Base-by-base conservation (phyloP, 2,888 invertebrate species). In the Scaeva pyrastri region DNA sequence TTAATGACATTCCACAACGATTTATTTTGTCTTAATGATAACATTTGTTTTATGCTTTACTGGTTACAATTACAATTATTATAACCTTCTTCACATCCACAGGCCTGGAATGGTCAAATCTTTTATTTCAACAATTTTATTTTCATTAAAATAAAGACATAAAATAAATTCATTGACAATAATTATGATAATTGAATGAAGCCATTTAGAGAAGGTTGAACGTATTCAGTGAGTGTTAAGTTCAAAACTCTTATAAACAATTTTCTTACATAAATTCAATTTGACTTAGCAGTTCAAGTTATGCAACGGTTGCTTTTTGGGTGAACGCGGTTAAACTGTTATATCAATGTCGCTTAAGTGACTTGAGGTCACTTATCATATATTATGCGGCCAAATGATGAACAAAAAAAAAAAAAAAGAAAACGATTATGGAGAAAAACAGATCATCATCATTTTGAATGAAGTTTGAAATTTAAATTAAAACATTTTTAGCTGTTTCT, bases 231-330 rank as follows among this genome's bases (percentile, higher is more conserved):
- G 31, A 58, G 14, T 16, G 31, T 31, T 5, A n/a, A 31, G n/a
- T 55, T 26, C n/a, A 26, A 26, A 55, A 31, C 5, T 23, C 12
- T 6, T 5, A 50, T 55, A 0, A 0, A 6, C 8, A 14, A n/a
- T 55, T 19, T 6, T 5, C 16, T 10, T 36, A 11, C 39, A n/a
- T 1, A 12, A 0, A 36, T 39, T 12, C 11, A 12, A 12, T 36
- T n/a, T 10, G 10, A 36, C 11, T 31, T 11, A 16, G 7, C 21
- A n/a, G 52, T 52, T 50, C 31, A 7, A 2, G 50, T 66, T 66
- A 50, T 66, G 66, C 50, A 48, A 66, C 36, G 50, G 50, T 66
- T 31, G 21, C 66, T 48, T 48, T 66, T 66, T 26, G 2, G 31
- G 21, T 26, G 31, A 58, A 19, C 39, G 6, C 2, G 19, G 39